These are phyloP conservation scores for Cryptophagus acutangulus DNA, from an alignment of 2,888 invertebrate species.

Conservation along the genomic window DNA sequence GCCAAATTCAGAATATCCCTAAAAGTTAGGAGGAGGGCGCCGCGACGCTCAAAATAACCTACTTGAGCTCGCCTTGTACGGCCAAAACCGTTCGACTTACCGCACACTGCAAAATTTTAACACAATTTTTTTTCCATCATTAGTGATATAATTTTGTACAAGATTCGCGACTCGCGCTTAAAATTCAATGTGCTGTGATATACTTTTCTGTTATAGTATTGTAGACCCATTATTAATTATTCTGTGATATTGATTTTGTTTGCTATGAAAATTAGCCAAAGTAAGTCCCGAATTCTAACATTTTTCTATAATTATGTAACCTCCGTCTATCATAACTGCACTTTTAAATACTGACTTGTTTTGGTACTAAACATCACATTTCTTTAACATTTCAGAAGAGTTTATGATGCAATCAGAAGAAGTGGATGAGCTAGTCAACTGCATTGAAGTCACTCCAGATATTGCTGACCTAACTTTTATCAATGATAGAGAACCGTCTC, in stretches of 20 bases:
- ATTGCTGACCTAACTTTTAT: slow-evolving; percentile 36
- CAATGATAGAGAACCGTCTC: slow-evolving; percentile 28
- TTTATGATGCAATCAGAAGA: slow-evolving; percentile 36
- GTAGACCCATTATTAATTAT: neutral
- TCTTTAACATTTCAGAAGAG: slow-evolving; percentile 27
- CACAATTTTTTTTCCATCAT: no score
- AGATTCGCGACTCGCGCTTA: no score
- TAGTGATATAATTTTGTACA: no score
- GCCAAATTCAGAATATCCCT: slow-evolving; percentile 60
- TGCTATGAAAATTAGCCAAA: neutral
- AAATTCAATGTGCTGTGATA: no score
- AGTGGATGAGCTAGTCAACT: slow-evolving; percentile 27
- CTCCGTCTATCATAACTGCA: no score
- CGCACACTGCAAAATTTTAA: slow-evolving; percentile 11
- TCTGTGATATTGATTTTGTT: neutral
- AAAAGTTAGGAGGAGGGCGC: slow-evolving; percentile 39
- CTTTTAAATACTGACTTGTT: no score
- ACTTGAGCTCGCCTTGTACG: slow-evolving; percentile 42
- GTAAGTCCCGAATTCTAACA: no score
- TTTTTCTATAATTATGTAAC: neutral
- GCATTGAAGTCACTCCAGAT: slow-evolving; percentile 14
- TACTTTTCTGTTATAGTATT: no score
- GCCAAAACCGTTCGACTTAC: slow-evolving; percentile 29
- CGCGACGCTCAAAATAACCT: slow-evolving; percentile 44
- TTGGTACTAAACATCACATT: no score